Percentiles rank a stretch among this genome's conserved stretches.
Conservation (phyloP, 1,140 invertebrate genomes). For the Pachypeltis micranthus region DNA sequence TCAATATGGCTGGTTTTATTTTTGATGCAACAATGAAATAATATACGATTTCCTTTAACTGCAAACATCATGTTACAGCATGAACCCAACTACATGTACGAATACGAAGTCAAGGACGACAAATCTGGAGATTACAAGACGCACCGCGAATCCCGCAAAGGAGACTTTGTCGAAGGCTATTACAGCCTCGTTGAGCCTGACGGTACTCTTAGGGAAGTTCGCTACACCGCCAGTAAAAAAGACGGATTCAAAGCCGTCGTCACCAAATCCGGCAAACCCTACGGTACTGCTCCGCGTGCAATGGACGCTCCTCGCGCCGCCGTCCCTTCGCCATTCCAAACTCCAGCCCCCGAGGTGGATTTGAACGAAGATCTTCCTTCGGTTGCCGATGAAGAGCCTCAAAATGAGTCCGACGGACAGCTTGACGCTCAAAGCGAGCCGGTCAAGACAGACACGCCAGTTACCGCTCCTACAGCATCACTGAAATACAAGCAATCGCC, state of each 20-base stretch:
- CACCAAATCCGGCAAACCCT: slow-evolving; percentile 3
- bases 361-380: background rate
- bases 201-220: slow-evolving; percentile 35
- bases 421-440: background rate
- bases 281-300: too few species aligned
- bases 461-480: background rate
- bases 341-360: too few species aligned
- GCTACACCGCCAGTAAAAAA: slow-evolving; percentile 37
- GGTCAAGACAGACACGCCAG: background rate
- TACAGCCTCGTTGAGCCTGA: slow-evolving; percentile 40
- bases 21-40: too few species aligned
- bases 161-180: slow-evolving; percentile 38
- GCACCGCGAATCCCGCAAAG: slow-evolving; percentile 38
- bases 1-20: too few species aligned
- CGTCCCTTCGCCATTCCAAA: too few species aligned
- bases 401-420: background rate
- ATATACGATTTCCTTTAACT: too few species aligned
- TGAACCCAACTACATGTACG: slow-evolving; percentile 38
- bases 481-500: background rate
- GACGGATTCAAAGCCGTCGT: slow-evolving; percentile 38
- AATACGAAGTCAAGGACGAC: slow-evolving; percentile 42
- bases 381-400: background rate
- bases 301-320: too few species aligned
- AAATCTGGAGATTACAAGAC: slow-evolving; percentile 40
- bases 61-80: too few species aligned